Percentiles rank a stretch among this genome's conserved stretches.
Evolutionary conservation across 2,113 vertebrate genomes (phyloP).

Genomic region (Odontesthes bonariensis): DNA sequence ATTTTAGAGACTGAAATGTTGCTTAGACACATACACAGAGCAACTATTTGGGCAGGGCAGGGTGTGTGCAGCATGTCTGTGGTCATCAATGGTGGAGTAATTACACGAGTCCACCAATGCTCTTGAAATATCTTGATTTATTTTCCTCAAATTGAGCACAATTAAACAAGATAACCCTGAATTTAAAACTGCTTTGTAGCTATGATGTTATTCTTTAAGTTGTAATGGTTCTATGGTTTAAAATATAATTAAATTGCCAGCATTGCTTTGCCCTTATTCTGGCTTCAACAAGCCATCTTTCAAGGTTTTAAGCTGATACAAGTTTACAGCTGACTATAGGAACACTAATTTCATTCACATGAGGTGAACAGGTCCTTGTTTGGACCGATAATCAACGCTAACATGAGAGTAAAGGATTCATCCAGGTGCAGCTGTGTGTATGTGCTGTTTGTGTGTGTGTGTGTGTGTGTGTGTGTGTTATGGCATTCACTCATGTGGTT

Average conservation of each 20-base stretch:
- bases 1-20: background rate
- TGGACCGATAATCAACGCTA: constrained; percentile 6
- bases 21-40: constrained; percentile 22
- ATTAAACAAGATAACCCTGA: constrained; percentile 36
- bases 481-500: constrained; percentile 47
- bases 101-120: constrained; percentile 50
- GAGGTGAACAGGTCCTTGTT: background rate
- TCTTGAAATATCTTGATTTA: constrained; percentile 61
- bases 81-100: constrained; percentile 63
- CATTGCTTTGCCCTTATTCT: background rate
- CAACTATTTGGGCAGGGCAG: constrained; percentile 55
- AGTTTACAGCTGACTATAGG: background rate
- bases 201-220: background rate
- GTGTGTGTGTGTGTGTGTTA: constrained; percentile 16
- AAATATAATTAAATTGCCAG: background rate
- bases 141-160: constrained; percentile 25
- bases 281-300: background rate
- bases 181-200: background rate
- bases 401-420: background rate
- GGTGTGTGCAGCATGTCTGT: constrained; percentile 70
- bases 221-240: background rate
- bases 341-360: background rate
- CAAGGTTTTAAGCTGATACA: background rate
- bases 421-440: constrained; percentile 37
- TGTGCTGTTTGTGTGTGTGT: constrained; percentile 6